A percentile compares a stretch with the other conserved stretches of the same genome.
Evolutionary conservation across 2,113 vertebrate genomes (phyloP).

Genomic region (Chaetops frenatus): DNA sequence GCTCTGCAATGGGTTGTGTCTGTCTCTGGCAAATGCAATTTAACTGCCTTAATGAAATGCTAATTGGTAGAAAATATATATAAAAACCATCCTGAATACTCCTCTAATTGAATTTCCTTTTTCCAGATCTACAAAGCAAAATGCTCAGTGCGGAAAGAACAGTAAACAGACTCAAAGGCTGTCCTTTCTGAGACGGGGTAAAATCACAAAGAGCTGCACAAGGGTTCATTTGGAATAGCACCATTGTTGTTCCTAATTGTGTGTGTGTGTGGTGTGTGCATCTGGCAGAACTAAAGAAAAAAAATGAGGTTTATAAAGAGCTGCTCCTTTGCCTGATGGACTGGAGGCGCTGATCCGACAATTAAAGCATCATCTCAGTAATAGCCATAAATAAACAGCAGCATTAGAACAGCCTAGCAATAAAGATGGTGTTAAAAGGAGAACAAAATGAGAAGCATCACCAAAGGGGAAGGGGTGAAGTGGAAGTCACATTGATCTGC

Average conservation of each 20-base stretch:
- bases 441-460: conserved; percentile 17
- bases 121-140: conserved; percentile 22
- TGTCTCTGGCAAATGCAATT: conserved; percentile 68
- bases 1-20: conserved; percentile 32
- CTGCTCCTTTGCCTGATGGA: conserved; percentile 46
- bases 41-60: conserved; percentile 71
- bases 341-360: conserved; percentile 52
- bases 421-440: conserved; percentile 54
- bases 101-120: conserved; percentile 57
- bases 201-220: background rate
- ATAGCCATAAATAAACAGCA: conserved; percentile 61
- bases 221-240: background rate
- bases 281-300: conserved; percentile 6
- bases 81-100: conserved; percentile 48
- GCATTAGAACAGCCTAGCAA: conserved; percentile 42
- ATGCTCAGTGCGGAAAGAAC: background rate
- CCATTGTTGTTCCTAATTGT: background rate
- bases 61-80: conserved; percentile 71
- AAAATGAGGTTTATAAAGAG: conserved; percentile 17
- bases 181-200: background rate
- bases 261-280: background rate
- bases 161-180: conserved; percentile 11
- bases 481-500: conserved; percentile 50
- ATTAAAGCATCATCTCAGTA: conserved; percentile 54
- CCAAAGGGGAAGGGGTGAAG: conserved; percentile 27